Percentiles rank a stretch among this genome's conserved stretches.
phyloP scores from a whole-genome alignment of 2,797 vertebrate species.

The Syngnathus acus region DNA sequence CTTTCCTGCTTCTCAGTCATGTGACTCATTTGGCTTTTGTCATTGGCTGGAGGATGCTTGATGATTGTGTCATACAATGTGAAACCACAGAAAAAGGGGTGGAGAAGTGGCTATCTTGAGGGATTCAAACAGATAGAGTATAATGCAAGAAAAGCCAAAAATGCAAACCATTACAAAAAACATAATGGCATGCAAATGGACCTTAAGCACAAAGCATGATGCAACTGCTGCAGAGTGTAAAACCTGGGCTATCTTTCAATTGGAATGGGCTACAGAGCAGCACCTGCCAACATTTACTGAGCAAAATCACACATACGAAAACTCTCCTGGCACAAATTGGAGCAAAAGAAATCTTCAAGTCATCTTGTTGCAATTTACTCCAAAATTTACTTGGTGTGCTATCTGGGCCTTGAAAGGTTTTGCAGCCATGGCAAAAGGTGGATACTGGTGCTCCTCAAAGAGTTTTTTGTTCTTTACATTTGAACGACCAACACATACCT shows the following conservation, averaged over 20 bases:
- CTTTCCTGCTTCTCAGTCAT: conserved; percentile 66
- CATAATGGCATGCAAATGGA: neutral
- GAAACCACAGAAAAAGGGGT: conserved; percentile 11
- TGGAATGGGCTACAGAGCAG: neutral
- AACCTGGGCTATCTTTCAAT: no score
- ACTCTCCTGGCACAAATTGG: neutral
- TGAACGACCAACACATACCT: neutral
- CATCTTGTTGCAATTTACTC: neutral
- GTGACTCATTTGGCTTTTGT: conserved; percentile 39
- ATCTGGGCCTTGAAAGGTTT: neutral
- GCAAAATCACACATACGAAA: neutral
- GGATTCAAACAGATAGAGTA: conserved; percentile 5
- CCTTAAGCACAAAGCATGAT: neutral
- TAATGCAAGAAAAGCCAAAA: neutral
- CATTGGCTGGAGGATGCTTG: conserved; percentile 58
- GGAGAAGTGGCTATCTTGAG: conserved; percentile 14
- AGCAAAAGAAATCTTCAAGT: neutral
- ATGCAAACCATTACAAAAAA: neutral
- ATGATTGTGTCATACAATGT: conserved; percentile 32
- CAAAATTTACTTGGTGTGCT: no score
- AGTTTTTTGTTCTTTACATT: neutral
- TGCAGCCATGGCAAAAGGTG: neutral
- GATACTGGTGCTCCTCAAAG: neutral
- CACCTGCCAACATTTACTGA: neutral
- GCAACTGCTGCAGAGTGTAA: neutral